Percentiles rank a stretch among this genome's conserved stretches.
These are phyloP conservation scores for Epinephelus cyanopodus DNA, from an alignment of 2,113 vertebrate species.

Conservation along the genomic window DNA sequence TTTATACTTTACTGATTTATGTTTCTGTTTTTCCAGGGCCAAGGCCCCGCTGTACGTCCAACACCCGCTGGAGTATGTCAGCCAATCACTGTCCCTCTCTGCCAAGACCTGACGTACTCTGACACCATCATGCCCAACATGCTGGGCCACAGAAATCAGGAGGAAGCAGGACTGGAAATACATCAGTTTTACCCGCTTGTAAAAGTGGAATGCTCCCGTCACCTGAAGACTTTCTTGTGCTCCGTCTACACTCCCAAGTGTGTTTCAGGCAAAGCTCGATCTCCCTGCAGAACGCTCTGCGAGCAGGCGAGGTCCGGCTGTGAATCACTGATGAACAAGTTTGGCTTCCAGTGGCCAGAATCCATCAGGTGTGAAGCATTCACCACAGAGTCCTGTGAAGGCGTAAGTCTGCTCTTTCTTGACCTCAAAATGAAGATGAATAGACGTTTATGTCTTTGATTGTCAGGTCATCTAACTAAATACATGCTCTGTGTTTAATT, in stretches of 20 bases:
- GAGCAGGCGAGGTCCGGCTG: conserved; percentile 89
- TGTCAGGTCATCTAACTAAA: no score
- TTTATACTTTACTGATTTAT: background rate
- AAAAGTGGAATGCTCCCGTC: conserved; percentile 86
- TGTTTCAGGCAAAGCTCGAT: conserved; percentile 85
- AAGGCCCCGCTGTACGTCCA: background rate
- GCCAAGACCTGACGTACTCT: conserved; percentile 88
- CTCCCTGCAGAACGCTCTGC: conserved; percentile 89
- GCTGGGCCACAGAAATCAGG: conserved; percentile 87
- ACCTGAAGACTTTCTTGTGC: conserved; percentile 91
- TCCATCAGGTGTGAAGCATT: conserved; percentile 87
- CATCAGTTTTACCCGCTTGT: conserved; percentile 83
- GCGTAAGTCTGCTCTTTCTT: conserved; percentile 44
- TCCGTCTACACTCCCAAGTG: conserved; percentile 90
- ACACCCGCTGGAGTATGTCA: conserved; percentile 81
- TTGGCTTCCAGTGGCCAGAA: conserved; percentile 88
- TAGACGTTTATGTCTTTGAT: background rate
- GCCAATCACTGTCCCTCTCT: conserved; percentile 87
- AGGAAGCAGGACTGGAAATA: conserved; percentile 81
- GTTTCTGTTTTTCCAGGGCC: conserved; percentile 31
- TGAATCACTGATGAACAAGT: conserved; percentile 88
- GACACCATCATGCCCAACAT: conserved; percentile 89
- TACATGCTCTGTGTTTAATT: no score
- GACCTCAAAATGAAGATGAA: no score
- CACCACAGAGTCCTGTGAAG: conserved; percentile 64